A percentile compares a stretch with the other conserved stretches of the same genome.
phyloP scores from a whole-genome alignment of 64 coral and sea anemone genomes.

The Pachyseris speciosa region DNA sequence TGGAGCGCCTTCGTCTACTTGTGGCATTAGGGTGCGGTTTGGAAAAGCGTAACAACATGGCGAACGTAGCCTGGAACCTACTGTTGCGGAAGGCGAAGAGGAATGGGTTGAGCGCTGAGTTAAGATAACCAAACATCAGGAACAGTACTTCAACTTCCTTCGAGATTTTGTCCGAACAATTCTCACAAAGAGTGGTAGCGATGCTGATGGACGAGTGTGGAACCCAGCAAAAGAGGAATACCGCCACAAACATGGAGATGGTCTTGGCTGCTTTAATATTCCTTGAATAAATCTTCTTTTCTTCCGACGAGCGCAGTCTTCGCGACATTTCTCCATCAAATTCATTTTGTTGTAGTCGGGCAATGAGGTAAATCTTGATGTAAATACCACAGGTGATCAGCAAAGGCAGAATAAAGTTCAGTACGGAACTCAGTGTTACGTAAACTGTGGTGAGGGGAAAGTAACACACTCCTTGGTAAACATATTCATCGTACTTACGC shows the following conservation, averaged over 20 bases:
- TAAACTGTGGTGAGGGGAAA: conserved; percentile 62
- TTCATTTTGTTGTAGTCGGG: conserved; percentile 1
- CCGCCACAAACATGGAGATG: conserved; percentile 62
- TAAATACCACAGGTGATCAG: conserved; percentile 71
- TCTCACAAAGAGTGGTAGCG: neutral
- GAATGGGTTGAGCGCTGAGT: conserved; percentile 71
- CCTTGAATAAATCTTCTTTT: conserved; percentile 36
- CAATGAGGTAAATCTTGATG: conserved; percentile 82
- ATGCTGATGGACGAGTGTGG: conserved; percentile 26
- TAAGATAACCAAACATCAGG: conserved; percentile 72
- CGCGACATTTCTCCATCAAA: neutral
- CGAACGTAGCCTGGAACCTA: neutral
- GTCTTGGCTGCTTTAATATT: conserved; percentile 68
- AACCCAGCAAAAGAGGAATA: conserved; percentile 63
- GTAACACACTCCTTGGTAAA: conserved; percentile 11
- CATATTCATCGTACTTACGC: neutral
- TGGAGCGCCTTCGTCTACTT: neutral
- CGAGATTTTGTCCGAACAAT: neutral
- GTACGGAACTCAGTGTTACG: conserved; percentile 50
- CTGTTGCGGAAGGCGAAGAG: conserved; percentile 58
- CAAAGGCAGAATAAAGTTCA: conserved; percentile 82
- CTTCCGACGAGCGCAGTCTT: neutral
- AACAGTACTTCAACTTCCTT: conserved; percentile 1
- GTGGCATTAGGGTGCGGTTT: neutral
- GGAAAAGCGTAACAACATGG: neutral